These are phyloP conservation scores for Dryobotodes eremita DNA, from an alignment of 2,888 invertebrate species.

Conservation along the genomic window DNA sequence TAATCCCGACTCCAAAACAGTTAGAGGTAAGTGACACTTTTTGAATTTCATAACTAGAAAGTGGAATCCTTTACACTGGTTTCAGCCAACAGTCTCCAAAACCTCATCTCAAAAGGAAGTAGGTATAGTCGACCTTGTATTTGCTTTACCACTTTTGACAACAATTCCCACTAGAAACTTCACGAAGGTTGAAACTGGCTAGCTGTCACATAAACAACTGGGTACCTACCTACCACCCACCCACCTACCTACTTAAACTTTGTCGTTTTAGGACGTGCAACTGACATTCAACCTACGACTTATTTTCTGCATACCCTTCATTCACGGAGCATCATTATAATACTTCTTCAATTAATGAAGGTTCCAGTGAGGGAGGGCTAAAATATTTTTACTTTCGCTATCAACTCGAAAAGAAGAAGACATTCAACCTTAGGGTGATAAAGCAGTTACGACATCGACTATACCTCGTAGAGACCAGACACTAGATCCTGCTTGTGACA, in stretches of 20 bases:
- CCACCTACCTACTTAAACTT: neutral
- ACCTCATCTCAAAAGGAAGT: neutral
- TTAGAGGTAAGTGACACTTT: conserved; percentile 74
- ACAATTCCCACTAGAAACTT: neutral
- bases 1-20: conserved; percentile 79
- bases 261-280: neutral
- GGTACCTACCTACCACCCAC: neutral
- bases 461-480: neutral
- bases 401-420: neutral
- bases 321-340: too few species aligned
- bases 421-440: neutral
- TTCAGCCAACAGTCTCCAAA: too few species aligned
- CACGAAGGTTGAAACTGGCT: neutral
- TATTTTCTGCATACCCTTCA: too few species aligned
- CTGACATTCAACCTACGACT: neutral
- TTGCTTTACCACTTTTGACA: neutral
- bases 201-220: neutral
- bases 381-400: too few species aligned
- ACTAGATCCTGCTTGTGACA: neutral
- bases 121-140: neutral
- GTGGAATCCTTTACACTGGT: neutral
- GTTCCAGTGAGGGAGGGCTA: too few species aligned
- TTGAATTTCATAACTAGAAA: neutral
- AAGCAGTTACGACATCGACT: neutral
- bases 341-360: too few species aligned